Evolutionary conservation across 2,888 invertebrate genomes (phyloP).

Genomic region (Cephus spinipes): DNA sequence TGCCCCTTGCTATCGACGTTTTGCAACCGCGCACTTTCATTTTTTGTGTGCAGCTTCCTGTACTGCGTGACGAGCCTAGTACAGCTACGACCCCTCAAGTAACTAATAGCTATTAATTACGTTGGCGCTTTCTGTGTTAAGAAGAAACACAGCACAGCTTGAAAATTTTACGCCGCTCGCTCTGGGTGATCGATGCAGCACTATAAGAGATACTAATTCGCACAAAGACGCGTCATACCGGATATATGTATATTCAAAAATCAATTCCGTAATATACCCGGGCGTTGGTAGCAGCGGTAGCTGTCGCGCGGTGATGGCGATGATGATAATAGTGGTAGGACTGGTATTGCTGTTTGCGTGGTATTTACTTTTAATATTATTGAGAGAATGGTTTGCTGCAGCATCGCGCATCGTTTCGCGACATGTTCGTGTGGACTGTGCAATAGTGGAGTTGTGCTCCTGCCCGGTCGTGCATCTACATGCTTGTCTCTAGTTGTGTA

Average conservation of each 20-base stretch:
- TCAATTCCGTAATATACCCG: neutral
- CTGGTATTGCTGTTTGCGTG: neutral
- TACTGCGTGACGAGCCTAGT: neutral
- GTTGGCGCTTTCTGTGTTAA: neutral
- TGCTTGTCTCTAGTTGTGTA: neutral
- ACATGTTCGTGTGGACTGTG: neutral
- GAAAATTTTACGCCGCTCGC: neutral
- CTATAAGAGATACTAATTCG: neutral
- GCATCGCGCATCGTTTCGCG: neutral
- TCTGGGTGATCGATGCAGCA: neutral
- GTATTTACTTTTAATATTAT: slow-evolving; percentile 7
- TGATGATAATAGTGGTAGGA: neutral
- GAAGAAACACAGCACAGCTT: neutral
- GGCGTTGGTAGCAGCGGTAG: neutral
- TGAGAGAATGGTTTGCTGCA: slow-evolving; percentile 1
- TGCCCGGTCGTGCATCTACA: neutral
- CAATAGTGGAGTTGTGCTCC: neutral
- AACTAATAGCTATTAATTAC: neutral
- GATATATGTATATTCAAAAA: neutral
- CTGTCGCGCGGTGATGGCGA: neutral
- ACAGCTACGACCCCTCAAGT: neutral
- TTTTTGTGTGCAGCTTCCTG: neutral
- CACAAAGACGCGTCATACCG: neutral
- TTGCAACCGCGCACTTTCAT: neutral
- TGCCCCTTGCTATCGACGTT: neutral